Base-by-base conservation (phyloP, 2,797 vertebrate genomes). In the Schizopygopsis pylzovi region DNA sequence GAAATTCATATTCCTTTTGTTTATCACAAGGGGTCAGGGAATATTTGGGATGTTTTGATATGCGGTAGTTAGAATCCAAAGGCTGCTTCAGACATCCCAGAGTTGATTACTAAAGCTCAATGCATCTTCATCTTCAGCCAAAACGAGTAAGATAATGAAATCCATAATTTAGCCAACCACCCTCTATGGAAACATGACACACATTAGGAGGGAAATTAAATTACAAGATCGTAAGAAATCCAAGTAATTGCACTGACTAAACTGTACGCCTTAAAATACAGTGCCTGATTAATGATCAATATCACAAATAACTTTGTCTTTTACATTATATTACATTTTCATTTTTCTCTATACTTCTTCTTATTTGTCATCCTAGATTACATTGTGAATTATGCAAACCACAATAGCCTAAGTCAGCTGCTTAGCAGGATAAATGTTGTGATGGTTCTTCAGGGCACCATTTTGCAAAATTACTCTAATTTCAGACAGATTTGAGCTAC, bases 1-100 rank as follows among this genome's bases (percentile, higher is more conserved):
- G 47, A 81, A 91, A 93, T 95, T 95, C 95, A 96, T 96, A 52
- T 86, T 87, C 54, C 85, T 76, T 78, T 37, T 37, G 45, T 65
- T 25, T 61, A 49, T n/a, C 54, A 63, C 79, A 28, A 73, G 81
- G 71, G 67, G 81, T 82, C 63, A n/a, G 73, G 39, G 52, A 71
- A 43, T 81, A n/a, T 78, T 49, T 77, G 52, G 43, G 88, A 80
- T 47, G 39, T 81, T 77, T 59, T 59, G 49, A 37, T 22, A 68
- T 39, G 37, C 20, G 75, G 47, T 37, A 28, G 68, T 73, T 43
- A 33, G 81, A 84, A 61, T 80, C 61, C 61, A 83, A 79, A 28
- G 75, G 77, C n/a, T 47, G 73, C 16, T 83, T 70, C 45, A 67
- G 25, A n/a, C 80, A 85, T 86, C 75, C 85, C 77, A 37, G 12